These are phyloP conservation scores for Semnornis frantzii DNA, from an alignment of 2,113 vertebrate species.

Conservation along the genomic window DNA sequence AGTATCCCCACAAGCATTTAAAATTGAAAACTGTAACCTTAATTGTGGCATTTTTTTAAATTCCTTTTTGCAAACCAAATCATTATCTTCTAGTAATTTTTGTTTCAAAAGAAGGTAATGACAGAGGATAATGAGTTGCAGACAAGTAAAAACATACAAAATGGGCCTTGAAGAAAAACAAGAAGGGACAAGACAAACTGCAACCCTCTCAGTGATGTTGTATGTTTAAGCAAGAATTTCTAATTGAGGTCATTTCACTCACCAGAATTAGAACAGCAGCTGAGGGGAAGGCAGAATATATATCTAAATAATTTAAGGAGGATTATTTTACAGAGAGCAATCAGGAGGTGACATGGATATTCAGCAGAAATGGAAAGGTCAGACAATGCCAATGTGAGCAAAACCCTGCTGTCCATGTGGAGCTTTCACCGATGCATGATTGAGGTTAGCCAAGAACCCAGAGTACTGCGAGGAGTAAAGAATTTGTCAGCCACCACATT, in stretches of 20 bases:
- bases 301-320: conserved; percentile 66
- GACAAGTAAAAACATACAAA: background rate
- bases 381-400: background rate
- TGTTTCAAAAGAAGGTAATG: conserved; percentile 42
- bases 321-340: conserved; percentile 58
- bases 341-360: conserved; percentile 32
- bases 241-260: conserved; percentile 62
- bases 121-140: conserved; percentile 21
- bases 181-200: background rate
- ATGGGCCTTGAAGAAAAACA: conserved; percentile 19
- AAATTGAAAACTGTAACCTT: conserved; percentile 38
- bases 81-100: conserved; percentile 20
- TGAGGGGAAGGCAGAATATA: conserved; percentile 21
- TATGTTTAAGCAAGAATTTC: conserved; percentile 55
- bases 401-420: background rate
- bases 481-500: conserved; percentile 6
- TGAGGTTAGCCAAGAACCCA: conserved; percentile 6
- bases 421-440: background rate
- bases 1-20: background rate
- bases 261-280: conserved; percentile 50
- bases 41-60: background rate
- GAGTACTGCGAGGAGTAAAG: background rate
- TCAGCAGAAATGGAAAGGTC: conserved; percentile 33
- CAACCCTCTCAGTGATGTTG: background rate
- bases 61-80: conserved; percentile 10